phyloP scores from a whole-genome alignment of 2,113 vertebrate genomes.

The Cygnus buccinator region DNA sequence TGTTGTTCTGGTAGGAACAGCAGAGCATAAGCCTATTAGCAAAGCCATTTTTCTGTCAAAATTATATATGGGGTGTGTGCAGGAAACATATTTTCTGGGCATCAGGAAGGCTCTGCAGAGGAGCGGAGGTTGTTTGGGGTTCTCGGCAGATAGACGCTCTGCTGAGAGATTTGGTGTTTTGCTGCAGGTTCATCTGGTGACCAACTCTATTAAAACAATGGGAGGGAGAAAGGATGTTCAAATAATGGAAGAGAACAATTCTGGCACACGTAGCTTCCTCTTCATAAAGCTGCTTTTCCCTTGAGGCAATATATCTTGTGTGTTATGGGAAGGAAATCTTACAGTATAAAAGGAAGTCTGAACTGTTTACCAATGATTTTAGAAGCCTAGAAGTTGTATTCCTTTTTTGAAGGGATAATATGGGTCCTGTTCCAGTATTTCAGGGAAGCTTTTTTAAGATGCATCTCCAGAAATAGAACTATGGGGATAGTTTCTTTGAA shows the following conservation, averaged over 20 bases:
- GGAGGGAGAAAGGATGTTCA: constrained; percentile 39
- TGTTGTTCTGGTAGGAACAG: background rate
- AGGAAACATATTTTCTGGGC: background rate
- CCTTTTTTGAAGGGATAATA: constrained; percentile 37
- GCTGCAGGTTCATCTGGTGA: constrained; percentile 34
- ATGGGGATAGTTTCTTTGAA: constrained; percentile 34
- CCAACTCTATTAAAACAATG: constrained; percentile 44
- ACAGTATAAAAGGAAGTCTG: constrained; percentile 52
- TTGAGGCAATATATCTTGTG: constrained; percentile 32
- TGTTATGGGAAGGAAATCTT: constrained; percentile 64
- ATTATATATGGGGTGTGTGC: background rate
- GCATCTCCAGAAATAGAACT: constrained; percentile 35
- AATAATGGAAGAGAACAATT: constrained; percentile 56
- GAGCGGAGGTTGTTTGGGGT: background rate
- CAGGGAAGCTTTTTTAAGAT: constrained; percentile 39
- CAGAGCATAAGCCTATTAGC: background rate
- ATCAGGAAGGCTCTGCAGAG: background rate
- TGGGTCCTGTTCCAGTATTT: constrained; percentile 3
- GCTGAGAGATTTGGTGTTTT: background rate
- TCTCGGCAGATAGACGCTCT: background rate
- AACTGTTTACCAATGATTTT: constrained; percentile 58
- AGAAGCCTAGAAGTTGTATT: constrained; percentile 21
- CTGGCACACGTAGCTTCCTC: constrained; percentile 33
- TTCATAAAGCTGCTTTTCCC: constrained; percentile 54
- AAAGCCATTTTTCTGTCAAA: background rate